These are phyloP conservation scores for Aphaenogaster ashmeadi DNA, from an alignment of 1,140 invertebrate species.

Conservation along the genomic window DNA sequence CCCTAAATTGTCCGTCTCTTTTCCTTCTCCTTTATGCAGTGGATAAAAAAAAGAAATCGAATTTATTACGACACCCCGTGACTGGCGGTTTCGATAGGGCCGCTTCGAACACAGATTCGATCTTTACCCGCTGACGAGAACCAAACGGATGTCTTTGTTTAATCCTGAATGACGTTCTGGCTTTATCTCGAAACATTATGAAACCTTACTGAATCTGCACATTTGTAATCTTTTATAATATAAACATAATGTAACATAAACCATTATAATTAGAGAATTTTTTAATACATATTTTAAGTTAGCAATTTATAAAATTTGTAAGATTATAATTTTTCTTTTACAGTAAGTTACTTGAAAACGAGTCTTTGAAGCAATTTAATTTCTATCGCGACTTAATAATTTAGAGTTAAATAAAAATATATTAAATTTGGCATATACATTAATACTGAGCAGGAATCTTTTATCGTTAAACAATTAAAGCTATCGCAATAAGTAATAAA, in stretches of 20 bases:
- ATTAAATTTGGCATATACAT: neutral
- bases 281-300: neutral
- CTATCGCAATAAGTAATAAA: neutral
- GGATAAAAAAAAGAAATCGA: constrained; percentile 67
- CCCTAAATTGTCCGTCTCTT: constrained; percentile 16
- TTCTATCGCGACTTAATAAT: neutral
- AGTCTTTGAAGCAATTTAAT: neutral
- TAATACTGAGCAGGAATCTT: neutral
- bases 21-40: constrained; percentile 41
- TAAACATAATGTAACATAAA: neutral
- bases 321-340: neutral
- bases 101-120: constrained; percentile 39
- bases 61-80: constrained; percentile 72
- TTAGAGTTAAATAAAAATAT: neutral
- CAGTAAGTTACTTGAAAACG: neutral
- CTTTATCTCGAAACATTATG: neutral
- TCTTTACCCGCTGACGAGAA: constrained; percentile 23
- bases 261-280: neutral
- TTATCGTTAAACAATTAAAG: neutral
- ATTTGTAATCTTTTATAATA: neutral
- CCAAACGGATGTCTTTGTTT: constrained; percentile 15
- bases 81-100: constrained; percentile 51
- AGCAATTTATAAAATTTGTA: neutral
- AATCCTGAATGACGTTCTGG: neutral
- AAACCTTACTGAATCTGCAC: neutral